phyloP scores from a whole-genome alignment of 2,797 vertebrate genomes.

The Chiloscyllium punctatum region DNA sequence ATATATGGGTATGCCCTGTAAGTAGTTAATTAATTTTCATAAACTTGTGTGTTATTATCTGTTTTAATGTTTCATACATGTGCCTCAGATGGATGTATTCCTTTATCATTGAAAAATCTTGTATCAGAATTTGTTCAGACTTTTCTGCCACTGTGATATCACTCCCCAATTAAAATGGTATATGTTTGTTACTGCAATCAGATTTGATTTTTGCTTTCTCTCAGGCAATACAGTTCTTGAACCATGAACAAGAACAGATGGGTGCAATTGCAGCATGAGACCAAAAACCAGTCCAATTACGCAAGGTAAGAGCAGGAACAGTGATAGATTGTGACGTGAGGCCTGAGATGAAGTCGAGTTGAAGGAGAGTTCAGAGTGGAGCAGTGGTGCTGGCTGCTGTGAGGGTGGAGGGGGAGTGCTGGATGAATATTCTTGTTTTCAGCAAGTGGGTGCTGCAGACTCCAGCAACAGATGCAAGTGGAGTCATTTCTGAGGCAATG shows the following conservation, averaged over 20 bases:
- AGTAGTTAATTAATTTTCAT: neutral
- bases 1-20: neutral
- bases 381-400: too few species aligned
- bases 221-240: neutral
- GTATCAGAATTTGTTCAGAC: neutral
- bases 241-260: neutral
- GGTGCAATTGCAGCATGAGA: neutral
- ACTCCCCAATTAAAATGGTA: neutral
- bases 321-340: neutral
- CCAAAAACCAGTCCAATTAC: neutral
- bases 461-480: neutral
- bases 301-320: neutral
- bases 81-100: neutral
- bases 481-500: neutral
- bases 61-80: neutral
- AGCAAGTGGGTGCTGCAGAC: neutral
- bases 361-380: neutral
- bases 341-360: neutral
- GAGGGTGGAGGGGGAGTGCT: neutral
- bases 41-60: neutral
- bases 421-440: neutral
- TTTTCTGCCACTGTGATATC: neutral
- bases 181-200: neutral
- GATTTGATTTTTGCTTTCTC: neutral
- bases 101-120: neutral